phyloP scores from a whole-genome alignment of 2,888 invertebrate species.

The Caenorhabditis sinica region DNA sequence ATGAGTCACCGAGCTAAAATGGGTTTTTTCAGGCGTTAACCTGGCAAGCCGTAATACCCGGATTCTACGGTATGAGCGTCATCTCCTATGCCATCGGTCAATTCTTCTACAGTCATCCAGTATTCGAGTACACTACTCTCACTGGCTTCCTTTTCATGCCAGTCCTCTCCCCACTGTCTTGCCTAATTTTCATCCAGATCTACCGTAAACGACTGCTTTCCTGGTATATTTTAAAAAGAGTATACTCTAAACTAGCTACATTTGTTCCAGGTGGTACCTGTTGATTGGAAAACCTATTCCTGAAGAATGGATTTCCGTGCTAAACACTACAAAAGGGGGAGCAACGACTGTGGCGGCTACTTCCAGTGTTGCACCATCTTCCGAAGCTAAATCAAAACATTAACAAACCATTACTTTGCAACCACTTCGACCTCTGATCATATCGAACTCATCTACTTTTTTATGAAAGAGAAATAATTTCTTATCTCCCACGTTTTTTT shows the following conservation, averaged over 20 bases:
- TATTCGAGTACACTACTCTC: conserved; percentile 57
- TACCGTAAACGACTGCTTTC: conserved; percentile 45
- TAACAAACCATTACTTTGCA: conserved; percentile 5
- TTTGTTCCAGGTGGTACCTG: conserved; percentile 43
- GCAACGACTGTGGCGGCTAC: conserved; percentile 13
- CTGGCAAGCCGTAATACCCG: conserved; percentile 56
- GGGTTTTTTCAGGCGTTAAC: conserved; percentile 53
- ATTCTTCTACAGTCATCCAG: conserved; percentile 50
- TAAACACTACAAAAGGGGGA: conserved; percentile 26
- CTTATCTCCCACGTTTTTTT: conserved; percentile 30
- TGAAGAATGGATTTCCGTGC: conserved; percentile 38
- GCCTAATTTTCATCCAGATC: conserved; percentile 51
- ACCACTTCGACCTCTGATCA: neutral
- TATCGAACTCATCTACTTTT: too few species aligned
- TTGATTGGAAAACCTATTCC: conserved; percentile 52
- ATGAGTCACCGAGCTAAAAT: too few species aligned
- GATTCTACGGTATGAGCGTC: conserved; percentile 51
- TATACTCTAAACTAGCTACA: too few species aligned
- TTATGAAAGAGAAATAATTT: neutral
- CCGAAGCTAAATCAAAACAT: conserved; percentile 44
- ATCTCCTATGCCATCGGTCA: conserved; percentile 42
- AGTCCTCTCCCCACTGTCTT: conserved; percentile 49
- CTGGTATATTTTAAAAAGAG: conserved; percentile 23
- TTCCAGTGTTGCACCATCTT: conserved; percentile 9
- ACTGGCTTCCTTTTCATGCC: conserved; percentile 59